Evolutionary conservation across 2,888 invertebrate genomes (phyloP).

Genomic region (Lasioglossum marginatum): DNA sequence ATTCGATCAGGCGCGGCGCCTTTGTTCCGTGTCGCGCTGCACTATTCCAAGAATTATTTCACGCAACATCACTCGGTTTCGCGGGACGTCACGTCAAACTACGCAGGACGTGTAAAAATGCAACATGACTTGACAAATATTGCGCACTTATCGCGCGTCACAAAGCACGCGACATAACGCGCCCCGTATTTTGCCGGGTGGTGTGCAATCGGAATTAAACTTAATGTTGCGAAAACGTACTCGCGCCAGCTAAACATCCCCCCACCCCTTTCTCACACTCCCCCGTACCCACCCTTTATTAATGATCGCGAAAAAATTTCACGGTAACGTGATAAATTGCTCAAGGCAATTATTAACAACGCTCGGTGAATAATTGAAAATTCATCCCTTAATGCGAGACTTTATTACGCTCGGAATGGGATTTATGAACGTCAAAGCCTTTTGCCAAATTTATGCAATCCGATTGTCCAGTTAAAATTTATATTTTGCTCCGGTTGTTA

Average conservation of each 20-base stretch:
- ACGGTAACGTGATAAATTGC: background rate
- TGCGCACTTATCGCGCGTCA: slow-evolving; percentile 43
- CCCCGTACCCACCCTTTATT: background rate
- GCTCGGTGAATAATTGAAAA: background rate
- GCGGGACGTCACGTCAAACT: slow-evolving; percentile 30
- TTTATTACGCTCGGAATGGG: background rate
- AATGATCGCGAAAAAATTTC: background rate
- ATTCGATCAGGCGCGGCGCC: slow-evolving; percentile 7
- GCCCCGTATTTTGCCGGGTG: background rate
- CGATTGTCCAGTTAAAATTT: background rate
- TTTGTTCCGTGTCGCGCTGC: slow-evolving; percentile 38
- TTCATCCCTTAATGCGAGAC: background rate
- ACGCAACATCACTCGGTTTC: slow-evolving; percentile 42
- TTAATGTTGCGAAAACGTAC: slow-evolving; percentile 2
- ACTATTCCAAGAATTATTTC: slow-evolving; percentile 48
- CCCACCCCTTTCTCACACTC: background rate
- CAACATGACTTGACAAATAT: slow-evolving; percentile 50
- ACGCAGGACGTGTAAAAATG: slow-evolving; percentile 38
- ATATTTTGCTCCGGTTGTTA: background rate
- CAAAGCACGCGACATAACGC: slow-evolving; percentile 28
- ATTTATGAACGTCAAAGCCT: background rate
- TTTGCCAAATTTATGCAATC: background rate
- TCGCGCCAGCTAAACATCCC: background rate
- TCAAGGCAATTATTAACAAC: background rate
- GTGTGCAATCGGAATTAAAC: slow-evolving; percentile 17